Conservation (phyloP, 2,113 vertebrate genomes). For the Symphodus melops region DNA sequence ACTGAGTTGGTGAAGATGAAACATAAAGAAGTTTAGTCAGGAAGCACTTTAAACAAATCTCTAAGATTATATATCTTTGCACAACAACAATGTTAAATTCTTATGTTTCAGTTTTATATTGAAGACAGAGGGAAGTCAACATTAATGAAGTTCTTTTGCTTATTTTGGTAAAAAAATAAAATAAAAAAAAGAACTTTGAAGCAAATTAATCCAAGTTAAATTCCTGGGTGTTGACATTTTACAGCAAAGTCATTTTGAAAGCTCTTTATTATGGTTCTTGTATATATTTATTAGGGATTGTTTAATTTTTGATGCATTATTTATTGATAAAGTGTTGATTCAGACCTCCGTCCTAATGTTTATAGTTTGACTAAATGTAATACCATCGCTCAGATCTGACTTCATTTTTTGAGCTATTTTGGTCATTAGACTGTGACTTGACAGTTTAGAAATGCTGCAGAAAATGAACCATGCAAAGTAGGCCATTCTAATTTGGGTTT, state of each 20-base stretch:
- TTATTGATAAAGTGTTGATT: neutral
- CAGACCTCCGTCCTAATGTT: neutral
- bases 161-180: neutral
- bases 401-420: slow-evolving; percentile 12
- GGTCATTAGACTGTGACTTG: slow-evolving; percentile 24
- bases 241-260: neutral
- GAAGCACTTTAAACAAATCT: neutral
- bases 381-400: neutral
- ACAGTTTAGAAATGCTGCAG: slow-evolving; percentile 19
- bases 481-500: slow-evolving; percentile 45
- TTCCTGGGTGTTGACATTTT: neutral
- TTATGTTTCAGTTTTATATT: neutral
- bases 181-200: neutral
- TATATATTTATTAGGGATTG: neutral
- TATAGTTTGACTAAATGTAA: neutral
- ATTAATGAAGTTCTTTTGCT: neutral
- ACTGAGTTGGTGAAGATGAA: too few relatives aligned
- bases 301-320: neutral
- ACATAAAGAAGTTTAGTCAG: too few relatives aligned
- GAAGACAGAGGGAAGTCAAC: neutral
- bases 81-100: neutral
- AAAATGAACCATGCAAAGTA: slow-evolving; percentile 47
- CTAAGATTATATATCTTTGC: neutral
- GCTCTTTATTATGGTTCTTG: neutral
- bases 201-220: neutral